Base-by-base conservation (phyloP, 2,888 invertebrate genomes). In the Anoncus sp. region DNA sequence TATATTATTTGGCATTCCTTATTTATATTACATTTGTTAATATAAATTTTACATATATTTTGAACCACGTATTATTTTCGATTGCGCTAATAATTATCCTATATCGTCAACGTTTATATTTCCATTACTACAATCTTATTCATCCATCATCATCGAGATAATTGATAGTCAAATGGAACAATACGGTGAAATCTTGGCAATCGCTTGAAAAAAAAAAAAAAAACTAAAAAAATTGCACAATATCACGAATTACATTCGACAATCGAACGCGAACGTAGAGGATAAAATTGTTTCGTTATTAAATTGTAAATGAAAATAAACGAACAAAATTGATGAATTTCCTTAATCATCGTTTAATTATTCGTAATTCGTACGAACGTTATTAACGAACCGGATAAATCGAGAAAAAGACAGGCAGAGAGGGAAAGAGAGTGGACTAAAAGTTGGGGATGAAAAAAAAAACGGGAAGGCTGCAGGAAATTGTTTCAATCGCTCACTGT, bases 401-500 rank as follows among this genome's bases (percentile, higher is more conserved):
- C 67, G 51, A 59, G 57, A 65, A 65, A 49, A 63, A 38, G 40
- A 38, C 16, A 45, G 14, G 27, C 57, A 31, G 14, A 38, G 57
- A 20, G 9, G n/a, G 16, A 60, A 24, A 51, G 20, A 20, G 38
- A 2, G n/a, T 6, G 38, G 24, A 38, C 18, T n/a, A 43, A 10
- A 45, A 31, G n/a, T n/a, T n/a, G n/a, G n/a, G n/a, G 38, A 20
- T 1, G 14, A 40, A 63, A 12, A 45, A 16, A 38, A 51, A 43
- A 72, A 65, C 66, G 43, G 49, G 40, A 67, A 65, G 31, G 3
- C 49, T 60, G 51, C 53, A 66, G 70, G 60, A 77, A 74, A 74
- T 74, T 70, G 73, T 72, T 74, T 22, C 69, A 74, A 77, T 77
- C 77, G 69, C 77, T 77, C 77, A 77, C 43, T 69, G 77, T 77